Percentiles rank a stretch among this genome's conserved stretches.
Conservation (phyloP, 2,888 invertebrate genomes). For the Rhagophthalmus giganteus region DNA sequence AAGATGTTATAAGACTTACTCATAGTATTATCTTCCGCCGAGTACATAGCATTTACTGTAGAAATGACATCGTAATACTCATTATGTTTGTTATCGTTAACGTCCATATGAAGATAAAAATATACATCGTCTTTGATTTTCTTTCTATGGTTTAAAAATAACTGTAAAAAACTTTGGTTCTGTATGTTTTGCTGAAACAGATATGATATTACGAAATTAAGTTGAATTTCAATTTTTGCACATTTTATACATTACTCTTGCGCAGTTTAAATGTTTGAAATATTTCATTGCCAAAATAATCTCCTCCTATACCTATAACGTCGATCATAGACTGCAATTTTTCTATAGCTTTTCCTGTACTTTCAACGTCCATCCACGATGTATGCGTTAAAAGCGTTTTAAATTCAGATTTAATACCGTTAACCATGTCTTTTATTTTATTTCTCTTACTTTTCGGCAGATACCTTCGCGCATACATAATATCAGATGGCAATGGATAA, state of each 20-base stretch:
- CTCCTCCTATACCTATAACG: not conserved
- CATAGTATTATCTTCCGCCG: not conserved
- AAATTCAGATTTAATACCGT: not conserved
- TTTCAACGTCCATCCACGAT: not conserved
- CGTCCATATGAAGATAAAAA: too few relatives aligned
- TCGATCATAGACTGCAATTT: not conserved
- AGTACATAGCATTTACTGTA: not conserved
- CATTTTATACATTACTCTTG: not conserved
- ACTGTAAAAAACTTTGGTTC: too few relatives aligned
- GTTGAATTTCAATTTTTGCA: too few relatives aligned
- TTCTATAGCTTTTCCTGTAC: not conserved
- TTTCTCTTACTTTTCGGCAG: not conserved
- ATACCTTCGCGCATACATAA: not conserved
- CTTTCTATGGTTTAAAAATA: too few relatives aligned
- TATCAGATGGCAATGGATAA: not conserved
- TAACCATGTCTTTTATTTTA: not conserved
- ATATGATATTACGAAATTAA: too few relatives aligned
- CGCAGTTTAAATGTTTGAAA: not conserved
- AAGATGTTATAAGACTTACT: not conserved
- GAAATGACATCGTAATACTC: not conserved
- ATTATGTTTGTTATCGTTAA: too few relatives aligned
- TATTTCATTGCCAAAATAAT: not conserved
- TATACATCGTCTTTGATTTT: too few relatives aligned
- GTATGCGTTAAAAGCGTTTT: not conserved
- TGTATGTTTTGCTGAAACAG: too few relatives aligned